These are phyloP conservation scores for Ranitomeya imitator DNA, from an alignment of 2,113 vertebrate genomes.

Conservation along the genomic window DNA sequence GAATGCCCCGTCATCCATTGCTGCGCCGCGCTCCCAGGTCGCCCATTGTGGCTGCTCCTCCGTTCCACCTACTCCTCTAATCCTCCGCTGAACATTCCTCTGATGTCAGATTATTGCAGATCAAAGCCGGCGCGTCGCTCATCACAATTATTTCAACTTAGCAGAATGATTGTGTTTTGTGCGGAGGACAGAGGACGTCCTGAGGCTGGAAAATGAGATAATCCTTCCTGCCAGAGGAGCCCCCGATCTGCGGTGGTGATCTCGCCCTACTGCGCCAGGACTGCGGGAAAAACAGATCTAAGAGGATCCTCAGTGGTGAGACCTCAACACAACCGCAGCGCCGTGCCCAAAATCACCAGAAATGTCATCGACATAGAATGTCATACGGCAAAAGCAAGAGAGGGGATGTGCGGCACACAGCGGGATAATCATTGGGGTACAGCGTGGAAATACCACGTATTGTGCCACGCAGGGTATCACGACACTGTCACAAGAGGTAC, in stretches of 20 bases:
- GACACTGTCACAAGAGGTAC: background rate
- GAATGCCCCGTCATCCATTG: constrained; percentile 15
- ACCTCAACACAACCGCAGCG: background rate
- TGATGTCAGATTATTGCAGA: constrained; percentile 55
- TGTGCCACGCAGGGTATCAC: too few relatives aligned
- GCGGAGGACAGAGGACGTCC: background rate
- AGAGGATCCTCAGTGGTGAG: background rate
- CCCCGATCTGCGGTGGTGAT: background rate
- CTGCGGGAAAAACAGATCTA: background rate
- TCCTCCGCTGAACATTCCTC: constrained; percentile 46
- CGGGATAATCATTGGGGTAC: background rate
- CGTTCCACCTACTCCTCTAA: constrained; percentile 40
- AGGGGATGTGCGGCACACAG: too few relatives aligned
- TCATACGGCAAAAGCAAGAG: too few relatives aligned
- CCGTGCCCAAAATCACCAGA: background rate
- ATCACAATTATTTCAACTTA: constrained; percentile 51
- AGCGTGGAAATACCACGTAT: background rate
- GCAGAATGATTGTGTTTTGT: constrained; percentile 22
- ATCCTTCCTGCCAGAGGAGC: constrained; percentile 3
- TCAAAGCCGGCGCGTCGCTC: constrained; percentile 50
- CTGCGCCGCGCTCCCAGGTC: background rate
- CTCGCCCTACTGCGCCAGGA: background rate
- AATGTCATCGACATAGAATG: too few relatives aligned
- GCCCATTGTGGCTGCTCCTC: background rate
- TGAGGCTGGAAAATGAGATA: constrained; percentile 42